A percentile compares a stretch with the other conserved stretches of the same genome.
phyloP scores from a whole-genome alignment of 2,113 vertebrate genomes.

The Heloderma charlesbogerti region DNA sequence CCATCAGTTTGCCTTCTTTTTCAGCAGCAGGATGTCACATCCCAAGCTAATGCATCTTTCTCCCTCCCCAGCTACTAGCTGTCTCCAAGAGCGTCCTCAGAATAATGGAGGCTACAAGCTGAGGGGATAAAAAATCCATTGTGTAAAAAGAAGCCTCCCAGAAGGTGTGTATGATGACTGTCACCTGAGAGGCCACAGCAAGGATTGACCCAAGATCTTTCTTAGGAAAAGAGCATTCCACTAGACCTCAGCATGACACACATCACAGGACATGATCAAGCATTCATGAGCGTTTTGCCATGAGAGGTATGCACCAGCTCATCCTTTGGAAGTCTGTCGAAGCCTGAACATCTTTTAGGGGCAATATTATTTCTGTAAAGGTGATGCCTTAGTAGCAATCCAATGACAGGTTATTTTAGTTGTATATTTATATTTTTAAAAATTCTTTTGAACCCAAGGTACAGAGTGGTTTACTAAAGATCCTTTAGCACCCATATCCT shows the following conservation, averaged over 20 bases:
- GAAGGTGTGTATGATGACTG: neutral
- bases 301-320: neutral
- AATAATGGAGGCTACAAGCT: neutral
- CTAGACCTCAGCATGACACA: neutral
- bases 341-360: neutral
- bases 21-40: neutral
- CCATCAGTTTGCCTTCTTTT: neutral
- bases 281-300: neutral
- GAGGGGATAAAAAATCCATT: neutral
- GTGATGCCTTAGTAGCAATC: neutral
- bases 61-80: neutral
- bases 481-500: neutral
- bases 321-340: neutral
- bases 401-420: neutral
- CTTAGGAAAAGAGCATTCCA: neutral
- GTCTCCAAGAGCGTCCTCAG: neutral
- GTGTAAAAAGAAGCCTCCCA: neutral
- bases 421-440: neutral
- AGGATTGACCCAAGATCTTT: neutral
- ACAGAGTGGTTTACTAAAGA: neutral
- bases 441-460: neutral
- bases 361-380: neutral
- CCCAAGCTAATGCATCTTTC: neutral
- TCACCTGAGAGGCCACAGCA: neutral
- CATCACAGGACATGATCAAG: neutral